Conservation (phyloP, 2,888 invertebrate species). For the Sinodicranocentrus sp. region DNA sequence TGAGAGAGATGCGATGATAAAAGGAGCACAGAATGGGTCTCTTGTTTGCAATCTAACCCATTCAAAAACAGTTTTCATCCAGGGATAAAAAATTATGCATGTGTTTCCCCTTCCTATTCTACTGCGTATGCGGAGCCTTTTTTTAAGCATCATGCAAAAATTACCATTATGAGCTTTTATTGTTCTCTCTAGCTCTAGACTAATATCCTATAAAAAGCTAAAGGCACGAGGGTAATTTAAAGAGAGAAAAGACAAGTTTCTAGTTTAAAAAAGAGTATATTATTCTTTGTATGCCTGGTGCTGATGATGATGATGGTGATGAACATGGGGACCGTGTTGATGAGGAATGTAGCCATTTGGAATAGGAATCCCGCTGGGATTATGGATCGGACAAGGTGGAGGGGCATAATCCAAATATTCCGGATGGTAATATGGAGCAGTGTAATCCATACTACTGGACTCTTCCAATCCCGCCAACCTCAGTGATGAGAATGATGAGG, state of each 20-base stretch:
- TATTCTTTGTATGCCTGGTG: conserved; percentile 77
- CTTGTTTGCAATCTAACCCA: neutral
- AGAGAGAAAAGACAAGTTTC: neutral
- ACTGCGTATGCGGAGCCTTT: neutral
- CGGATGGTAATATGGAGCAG: conserved; percentile 76
- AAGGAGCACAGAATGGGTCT: conserved; percentile 4
- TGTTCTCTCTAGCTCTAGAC: too few relatives aligned
- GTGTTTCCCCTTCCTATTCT: too few relatives aligned
- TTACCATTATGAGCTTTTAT: neutral
- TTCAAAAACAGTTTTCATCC: neutral
- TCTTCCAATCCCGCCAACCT: conserved; percentile 61
- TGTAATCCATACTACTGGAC: conserved; percentile 76
- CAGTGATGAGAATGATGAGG: conserved; percentile 52
- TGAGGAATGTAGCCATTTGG: conserved; percentile 76
- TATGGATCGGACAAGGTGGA: conserved; percentile 77
- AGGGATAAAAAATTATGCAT: neutral
- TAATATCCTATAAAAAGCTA: too few relatives aligned
- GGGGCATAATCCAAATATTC: conserved; percentile 77
- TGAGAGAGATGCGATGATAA: neutral
- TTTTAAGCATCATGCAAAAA: conserved; percentile 1
- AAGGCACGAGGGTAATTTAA: too few relatives aligned
- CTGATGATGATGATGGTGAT: conserved; percentile 75
- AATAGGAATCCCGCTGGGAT: conserved; percentile 75
- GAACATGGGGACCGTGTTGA: conserved; percentile 74
- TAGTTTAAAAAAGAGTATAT: too few relatives aligned